Conservation (phyloP, 2,888 invertebrate species). For the Cantharis rufa region DNA sequence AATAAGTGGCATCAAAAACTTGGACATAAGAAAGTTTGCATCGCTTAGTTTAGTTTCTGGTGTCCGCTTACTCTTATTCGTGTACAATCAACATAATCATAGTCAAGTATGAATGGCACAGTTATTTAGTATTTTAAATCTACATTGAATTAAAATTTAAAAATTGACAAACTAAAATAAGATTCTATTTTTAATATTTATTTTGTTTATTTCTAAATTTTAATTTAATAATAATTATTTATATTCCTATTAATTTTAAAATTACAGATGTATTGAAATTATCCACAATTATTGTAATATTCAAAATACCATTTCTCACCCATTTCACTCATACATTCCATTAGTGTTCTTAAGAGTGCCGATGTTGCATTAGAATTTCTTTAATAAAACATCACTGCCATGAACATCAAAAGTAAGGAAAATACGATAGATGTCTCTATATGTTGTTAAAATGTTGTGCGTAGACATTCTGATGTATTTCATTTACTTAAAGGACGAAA, state of each 20-base stretch:
- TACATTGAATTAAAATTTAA: no score
- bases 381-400: background rate
- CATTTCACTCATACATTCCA: background rate
- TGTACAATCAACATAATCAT: background rate
- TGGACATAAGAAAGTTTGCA: background rate
- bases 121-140: background rate
- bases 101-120: background rate
- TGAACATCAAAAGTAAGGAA: background rate
- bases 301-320: background rate
- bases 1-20: conserved; percentile 19
- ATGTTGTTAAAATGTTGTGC: background rate
- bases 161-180: no score
- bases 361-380: background rate
- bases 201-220: no score
- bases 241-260: no score
- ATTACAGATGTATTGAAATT: background rate
- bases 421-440: background rate
- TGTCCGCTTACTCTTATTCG: background rate
- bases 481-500: no score
- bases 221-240: no score
- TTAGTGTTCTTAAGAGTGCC: background rate
- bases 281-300: no score
- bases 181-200: no score
- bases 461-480: background rate
- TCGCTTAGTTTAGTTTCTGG: background rate